Evolutionary conservation across 2,113 vertebrate genomes (phyloP), one percentile per base, ranked within the genome.

Genomic region (Emydocephalus ijimae): DNA sequence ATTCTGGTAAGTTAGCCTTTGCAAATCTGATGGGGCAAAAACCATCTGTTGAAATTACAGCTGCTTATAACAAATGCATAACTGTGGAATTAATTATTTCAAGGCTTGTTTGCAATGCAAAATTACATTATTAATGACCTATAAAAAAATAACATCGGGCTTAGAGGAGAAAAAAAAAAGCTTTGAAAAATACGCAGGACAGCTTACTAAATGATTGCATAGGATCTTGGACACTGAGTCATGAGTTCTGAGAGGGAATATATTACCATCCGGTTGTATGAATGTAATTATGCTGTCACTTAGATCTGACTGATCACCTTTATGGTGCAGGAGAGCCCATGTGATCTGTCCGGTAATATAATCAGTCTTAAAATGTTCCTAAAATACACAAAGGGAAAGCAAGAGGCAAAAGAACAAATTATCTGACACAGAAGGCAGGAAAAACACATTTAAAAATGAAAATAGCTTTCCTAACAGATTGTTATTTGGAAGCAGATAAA

Each of bases 401-500:
- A 95, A 94, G 91, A 95, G 92, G 52, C 61, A 87, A 94, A 94
- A 95, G 90, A 96, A 96, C 64, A 96, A 97, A 95, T 93, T 43
- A 11, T 94, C 89, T 94, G 92, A 93, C 94, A 96, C 88, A 15
- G 85, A 95, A 90, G 24, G 87, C 29, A 96, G 88, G 94, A 96
- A 96, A 94, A 61, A 86, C 0, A 23, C 90, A 94, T 95, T 91
- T 85, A 95, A 95, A 95, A 93, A 74, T 45, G 24, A 90, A 94
- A 94, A 92, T 74, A 89, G 34, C 52, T 91, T 93, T 91, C 94
- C 90, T 95, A 97, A 94, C 93, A 81, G 88, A 94, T 85, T 94
- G 93, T 88, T 94, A 95, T 96, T 96, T 92, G 92, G 94, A 95
- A 94, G 81, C 1, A 95, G 93, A 96, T 54, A 95, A 97, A 96